A percentile compares a stretch with the other conserved stretches of the same genome.
Evolutionary conservation across 2,797 vertebrate species (phyloP).

Genomic region (Rhodeus uyekii): DNA sequence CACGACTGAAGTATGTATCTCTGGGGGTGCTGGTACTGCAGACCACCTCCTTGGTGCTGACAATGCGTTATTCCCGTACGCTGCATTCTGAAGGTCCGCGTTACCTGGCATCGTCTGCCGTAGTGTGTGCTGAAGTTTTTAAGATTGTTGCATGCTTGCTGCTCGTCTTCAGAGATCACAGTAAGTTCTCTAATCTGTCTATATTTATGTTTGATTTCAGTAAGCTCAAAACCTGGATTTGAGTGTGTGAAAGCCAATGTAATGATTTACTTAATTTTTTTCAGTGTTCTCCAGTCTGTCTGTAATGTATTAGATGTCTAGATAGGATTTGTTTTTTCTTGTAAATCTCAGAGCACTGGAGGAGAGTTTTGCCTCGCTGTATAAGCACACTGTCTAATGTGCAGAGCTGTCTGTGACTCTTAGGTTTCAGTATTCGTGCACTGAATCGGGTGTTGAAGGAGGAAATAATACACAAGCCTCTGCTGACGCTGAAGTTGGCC

Average conservation of each 20-base stretch:
- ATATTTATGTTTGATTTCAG: not conserved
- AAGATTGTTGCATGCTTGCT: constrained; percentile 90
- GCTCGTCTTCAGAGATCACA: constrained; percentile 88
- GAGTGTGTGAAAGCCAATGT: not conserved
- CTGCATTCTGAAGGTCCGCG: constrained; percentile 90
- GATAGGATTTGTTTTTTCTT: not conserved
- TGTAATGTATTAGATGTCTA: not conserved
- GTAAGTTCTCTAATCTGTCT: constrained; percentile 65
- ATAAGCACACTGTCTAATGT: not conserved
- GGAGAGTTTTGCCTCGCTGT: not conserved
- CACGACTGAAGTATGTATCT: constrained; percentile 91
- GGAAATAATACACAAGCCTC: constrained; percentile 87
- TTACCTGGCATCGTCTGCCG: constrained; percentile 95
- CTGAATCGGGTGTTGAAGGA: constrained; percentile 80
- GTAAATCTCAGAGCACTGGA: not conserved
- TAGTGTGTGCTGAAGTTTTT: constrained; percentile 91
- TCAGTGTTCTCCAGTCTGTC: not conserved
- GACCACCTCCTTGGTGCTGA: constrained; percentile 95
- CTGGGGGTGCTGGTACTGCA: constrained; percentile 95
- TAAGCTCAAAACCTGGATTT: not conserved
- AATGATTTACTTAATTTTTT: not conserved
- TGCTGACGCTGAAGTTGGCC: constrained; percentile 86
- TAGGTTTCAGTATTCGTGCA: constrained; percentile 78
- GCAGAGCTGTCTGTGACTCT: constrained; percentile 27
- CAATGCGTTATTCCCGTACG: constrained; percentile 96